Evolutionary conservation across 2,797 vertebrate genomes (phyloP), one percentile per base, ranked within the genome.

Genomic region (Sparus aurata): DNA sequence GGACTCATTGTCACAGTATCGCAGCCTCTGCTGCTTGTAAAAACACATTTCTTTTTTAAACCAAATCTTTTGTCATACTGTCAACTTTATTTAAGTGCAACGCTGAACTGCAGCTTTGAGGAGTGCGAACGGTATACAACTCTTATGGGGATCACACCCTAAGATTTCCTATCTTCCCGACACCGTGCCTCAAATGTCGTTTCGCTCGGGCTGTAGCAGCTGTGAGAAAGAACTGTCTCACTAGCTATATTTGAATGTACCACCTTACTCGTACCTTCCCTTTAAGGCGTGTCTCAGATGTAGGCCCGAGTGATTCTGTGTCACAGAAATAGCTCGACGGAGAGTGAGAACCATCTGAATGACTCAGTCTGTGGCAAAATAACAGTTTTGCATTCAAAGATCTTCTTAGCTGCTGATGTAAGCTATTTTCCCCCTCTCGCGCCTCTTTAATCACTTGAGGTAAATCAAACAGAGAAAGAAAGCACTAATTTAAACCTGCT

Each of bases 401-500:
- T 83, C 79, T 65, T 79, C 73, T 66, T 46, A 72, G 62, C 57
- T 89, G 88, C 91, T 92, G 88, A 87, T 84, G 78, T 82, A 82
- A 91, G 89, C 90, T 64, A 82, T 80, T 84, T 85, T 68, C 3
- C 13, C 1, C 58, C 67, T 41, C 62, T 61, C 12, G 0, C 45
- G 50, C 30, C 75, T 12, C 53, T 88, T 92, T 89, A 92, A 91
- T 91, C 85, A 91, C 83, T 62, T 80, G 74, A 80, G 88, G 80
- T 88, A 94, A 92, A 92, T 93, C 90, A 90, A 90, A 88, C 73
- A 64, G 79, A 81, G 84, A 87, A 87, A 92, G 87, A 88, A 91
- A 86, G 80, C 82, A 85, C 87, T 88, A 84, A 91, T 92, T 91
- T 89, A 91, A 90, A 89, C 82, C 85, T 84, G 87, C 90, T 92